Evolutionary conservation across 2,888 invertebrate genomes (phyloP).

Genomic region (Mesoligia furuncula): DNA sequence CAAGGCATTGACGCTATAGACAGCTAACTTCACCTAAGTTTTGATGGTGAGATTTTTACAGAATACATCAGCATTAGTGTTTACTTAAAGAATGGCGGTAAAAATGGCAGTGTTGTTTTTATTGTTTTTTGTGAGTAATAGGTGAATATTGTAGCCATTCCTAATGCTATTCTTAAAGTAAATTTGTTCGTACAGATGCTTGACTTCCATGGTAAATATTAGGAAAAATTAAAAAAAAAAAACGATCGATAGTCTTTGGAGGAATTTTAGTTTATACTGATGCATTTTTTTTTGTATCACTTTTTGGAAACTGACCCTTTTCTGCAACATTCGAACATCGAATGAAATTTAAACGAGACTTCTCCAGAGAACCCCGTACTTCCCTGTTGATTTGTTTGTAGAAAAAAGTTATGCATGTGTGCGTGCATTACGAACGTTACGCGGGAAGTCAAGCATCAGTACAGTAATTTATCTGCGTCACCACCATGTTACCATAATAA

Average conservation of each 20-base stretch:
- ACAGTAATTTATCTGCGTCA: slow-evolving; percentile 45
- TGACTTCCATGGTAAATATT: slow-evolving; percentile 1
- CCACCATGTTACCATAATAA: slow-evolving; percentile 50
- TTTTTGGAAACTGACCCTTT: no score
- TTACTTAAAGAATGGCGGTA: slow-evolving; percentile 19
- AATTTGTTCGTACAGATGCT: slow-evolving; percentile 20
- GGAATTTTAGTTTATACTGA: background rate
- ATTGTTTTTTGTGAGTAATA: background rate
- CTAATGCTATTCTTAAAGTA: slow-evolving; percentile 7
- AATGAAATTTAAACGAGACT: background rate
- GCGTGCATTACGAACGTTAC: slow-evolving; percentile 3
- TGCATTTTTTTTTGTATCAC: background rate
- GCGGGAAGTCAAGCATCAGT: slow-evolving; percentile 33
- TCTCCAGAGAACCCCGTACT: background rate
- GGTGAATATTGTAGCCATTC: slow-evolving; percentile 1
- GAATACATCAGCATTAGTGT: background rate
- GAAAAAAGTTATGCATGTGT: slow-evolving; percentile 12
- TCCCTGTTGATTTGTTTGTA: background rate
- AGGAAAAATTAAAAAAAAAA: no score
- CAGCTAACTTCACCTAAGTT: background rate
- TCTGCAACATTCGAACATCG: background rate
- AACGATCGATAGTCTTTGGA: no score
- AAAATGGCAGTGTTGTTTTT: background rate
- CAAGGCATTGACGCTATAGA: background rate
- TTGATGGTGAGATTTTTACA: background rate